Evolutionary conservation across 1,140 invertebrate genomes (phyloP).

Genomic region (Eurosta solidaginis): DNA sequence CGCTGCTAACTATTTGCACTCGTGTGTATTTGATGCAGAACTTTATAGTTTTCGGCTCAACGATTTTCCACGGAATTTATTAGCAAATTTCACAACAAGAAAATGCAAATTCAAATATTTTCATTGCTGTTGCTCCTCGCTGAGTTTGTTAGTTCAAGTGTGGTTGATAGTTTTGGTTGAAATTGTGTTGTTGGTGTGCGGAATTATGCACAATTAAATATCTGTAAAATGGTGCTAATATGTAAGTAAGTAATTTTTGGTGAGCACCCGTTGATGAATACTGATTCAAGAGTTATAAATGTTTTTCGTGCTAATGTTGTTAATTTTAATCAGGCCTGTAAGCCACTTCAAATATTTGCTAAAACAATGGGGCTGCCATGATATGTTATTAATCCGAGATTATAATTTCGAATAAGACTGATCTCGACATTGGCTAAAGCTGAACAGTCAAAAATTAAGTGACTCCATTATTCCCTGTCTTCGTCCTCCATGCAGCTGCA

Average conservation of each 20-base stretch:
- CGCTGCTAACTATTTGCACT: background rate
- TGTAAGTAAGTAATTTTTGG: background rate
- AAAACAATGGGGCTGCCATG: too few species aligned
- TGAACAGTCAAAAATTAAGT: too few species aligned
- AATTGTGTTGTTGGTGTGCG: background rate
- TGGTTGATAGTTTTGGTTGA: background rate
- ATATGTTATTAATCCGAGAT: too few species aligned
- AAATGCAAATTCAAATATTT: constrained; percentile 28
- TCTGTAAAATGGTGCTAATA: background rate
- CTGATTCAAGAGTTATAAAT: background rate
- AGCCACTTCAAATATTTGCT: too few species aligned
- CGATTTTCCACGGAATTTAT: constrained; percentile 19
- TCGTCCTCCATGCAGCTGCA: too few species aligned
- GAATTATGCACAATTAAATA: constrained; percentile 26
- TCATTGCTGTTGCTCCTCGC: background rate
- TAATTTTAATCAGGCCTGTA: too few species aligned
- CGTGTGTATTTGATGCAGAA: background rate
- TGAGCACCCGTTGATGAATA: background rate
- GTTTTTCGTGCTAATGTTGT: background rate
- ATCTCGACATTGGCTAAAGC: too few species aligned
- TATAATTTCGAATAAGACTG: too few species aligned
- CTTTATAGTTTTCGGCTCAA: background rate
- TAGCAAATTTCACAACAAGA: constrained; percentile 18
- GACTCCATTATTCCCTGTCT: too few species aligned
- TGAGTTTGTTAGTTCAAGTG: background rate